Evolutionary conservation across 2,113 vertebrate genomes (phyloP).

Genomic region (Amazona vittata): DNA sequence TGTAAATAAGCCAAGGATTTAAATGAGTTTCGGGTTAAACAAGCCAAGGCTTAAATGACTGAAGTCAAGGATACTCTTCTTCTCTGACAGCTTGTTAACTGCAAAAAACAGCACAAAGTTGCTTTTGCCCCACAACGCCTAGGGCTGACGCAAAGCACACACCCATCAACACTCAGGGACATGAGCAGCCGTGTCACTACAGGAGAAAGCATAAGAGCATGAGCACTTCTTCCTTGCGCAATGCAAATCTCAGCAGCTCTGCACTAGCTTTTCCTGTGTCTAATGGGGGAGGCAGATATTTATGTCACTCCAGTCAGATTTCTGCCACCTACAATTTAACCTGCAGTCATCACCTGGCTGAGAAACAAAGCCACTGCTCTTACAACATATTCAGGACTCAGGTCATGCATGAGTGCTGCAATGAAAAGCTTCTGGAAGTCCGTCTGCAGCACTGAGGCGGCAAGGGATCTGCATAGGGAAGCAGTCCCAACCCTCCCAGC

Average conservation of each 20-base stretch:
- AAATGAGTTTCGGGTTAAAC: neutral
- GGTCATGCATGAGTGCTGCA: neutral
- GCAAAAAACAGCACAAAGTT: neutral
- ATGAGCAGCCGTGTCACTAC: neutral
- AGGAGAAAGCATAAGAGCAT: neutral
- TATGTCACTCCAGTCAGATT: neutral
- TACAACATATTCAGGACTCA: neutral
- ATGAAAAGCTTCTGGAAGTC: neutral
- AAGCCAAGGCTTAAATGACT: neutral
- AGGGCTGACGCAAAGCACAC: neutral
- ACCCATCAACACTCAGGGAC: neutral
- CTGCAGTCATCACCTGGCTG: neutral
- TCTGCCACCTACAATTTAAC: neutral
- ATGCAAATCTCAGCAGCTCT: neutral
- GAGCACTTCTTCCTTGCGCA: neutral
- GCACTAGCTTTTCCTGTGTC: neutral
- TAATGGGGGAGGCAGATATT: neutral
- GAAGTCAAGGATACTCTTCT: neutral
- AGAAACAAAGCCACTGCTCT: neutral
- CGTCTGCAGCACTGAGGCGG: rapidly evolving
- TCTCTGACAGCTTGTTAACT: neutral
- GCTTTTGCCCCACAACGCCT: neutral
- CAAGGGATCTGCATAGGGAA: neutral
- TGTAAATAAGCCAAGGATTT: neutral
- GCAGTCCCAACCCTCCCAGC: neutral